These are phyloP conservation scores for Thamnophis sirtalis DNA, from an alignment of 2,113 vertebrate species.

Conservation along the genomic window DNA sequence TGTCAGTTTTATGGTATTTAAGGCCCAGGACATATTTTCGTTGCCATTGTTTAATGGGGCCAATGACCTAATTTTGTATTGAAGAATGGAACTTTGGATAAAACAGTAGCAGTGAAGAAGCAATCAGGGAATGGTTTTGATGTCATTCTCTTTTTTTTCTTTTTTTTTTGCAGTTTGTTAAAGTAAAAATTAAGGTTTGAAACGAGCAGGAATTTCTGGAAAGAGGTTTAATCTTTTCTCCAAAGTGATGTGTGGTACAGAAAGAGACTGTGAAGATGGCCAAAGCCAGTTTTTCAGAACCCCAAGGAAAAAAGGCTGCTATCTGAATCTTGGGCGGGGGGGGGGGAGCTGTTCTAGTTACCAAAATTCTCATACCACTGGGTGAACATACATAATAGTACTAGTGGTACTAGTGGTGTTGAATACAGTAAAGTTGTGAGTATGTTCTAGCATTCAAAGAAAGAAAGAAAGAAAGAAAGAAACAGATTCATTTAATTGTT, in stretches of 20 bases:
- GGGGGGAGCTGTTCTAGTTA: neutral
- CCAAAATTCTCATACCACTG: neutral
- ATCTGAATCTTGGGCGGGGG: neutral
- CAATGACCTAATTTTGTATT: neutral
- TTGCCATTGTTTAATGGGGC: neutral
- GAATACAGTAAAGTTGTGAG: neutral
- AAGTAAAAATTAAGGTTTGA: neutral
- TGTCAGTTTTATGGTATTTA: neutral
- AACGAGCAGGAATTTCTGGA: neutral
- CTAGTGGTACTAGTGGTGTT: neutral
- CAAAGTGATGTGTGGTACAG: neutral
- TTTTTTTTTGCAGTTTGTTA: neutral
- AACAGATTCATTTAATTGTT: neutral
- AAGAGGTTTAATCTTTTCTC: neutral
- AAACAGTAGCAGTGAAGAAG: neutral
- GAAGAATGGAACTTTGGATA: neutral
- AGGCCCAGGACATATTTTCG: neutral
- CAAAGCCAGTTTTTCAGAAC: neutral
- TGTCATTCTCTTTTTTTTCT: too few relatives aligned
- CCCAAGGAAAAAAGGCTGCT: neutral
- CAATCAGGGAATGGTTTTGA: neutral
- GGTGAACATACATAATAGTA: neutral
- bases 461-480: too few relatives aligned
- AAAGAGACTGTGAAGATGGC: neutral
- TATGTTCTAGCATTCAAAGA: neutral